Evolutionary conservation across 53 echinoderm and acorn worm genomes (phyloP).

Genomic region (Astropecten irregularis): DNA sequence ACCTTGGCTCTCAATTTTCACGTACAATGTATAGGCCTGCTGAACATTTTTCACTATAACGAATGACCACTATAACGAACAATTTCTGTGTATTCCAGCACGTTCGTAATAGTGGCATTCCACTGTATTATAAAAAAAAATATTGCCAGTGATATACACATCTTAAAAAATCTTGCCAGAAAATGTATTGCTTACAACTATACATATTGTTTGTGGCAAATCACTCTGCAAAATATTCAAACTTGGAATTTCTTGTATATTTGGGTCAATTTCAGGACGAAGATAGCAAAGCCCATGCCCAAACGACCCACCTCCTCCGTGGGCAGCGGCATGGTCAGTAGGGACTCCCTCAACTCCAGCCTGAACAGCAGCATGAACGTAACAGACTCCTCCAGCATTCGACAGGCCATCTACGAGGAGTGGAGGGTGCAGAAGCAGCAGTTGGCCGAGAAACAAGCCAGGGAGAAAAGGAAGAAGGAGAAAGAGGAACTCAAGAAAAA

Average conservation of each 20-base stretch:
- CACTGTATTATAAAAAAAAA: no score
- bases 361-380: slow-evolving; percentile 64
- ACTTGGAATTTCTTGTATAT: no score
- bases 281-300: slow-evolving; percentile 75
- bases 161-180: no score
- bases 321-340: background rate
- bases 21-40: no score
- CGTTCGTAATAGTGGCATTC: no score
- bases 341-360: slow-evolving; percentile 53
- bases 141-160: no score
- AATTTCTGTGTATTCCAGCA: no score
- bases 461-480: slow-evolving; percentile 66
- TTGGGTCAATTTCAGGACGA: slow-evolving; percentile 39
- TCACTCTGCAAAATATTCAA: background rate
- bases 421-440: slow-evolving; percentile 57
- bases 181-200: no score
- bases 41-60: no score
- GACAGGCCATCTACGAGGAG: slow-evolving; percentile 87
- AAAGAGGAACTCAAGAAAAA: slow-evolving; percentile 66
- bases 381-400: slow-evolving; percentile 78
- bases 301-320: slow-evolving; percentile 64
- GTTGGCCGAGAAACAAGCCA: slow-evolving; percentile 41
- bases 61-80: no score
- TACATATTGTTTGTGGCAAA: background rate
- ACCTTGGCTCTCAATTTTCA: no score